phyloP scores from a whole-genome alignment of 2,888 invertebrate species.

The Drosophila mulleri region DNA sequence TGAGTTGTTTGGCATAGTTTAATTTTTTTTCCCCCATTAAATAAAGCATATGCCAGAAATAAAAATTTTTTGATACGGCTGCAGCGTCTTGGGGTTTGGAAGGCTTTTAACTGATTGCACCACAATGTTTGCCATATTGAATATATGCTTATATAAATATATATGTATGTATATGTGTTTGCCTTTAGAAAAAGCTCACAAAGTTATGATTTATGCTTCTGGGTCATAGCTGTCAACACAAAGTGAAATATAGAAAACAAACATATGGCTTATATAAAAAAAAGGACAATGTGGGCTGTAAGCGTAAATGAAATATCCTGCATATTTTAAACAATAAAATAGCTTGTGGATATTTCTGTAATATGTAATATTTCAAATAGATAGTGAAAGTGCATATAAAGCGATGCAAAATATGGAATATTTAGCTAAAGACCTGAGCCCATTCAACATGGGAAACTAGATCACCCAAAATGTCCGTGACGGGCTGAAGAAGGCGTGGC shows the following conservation, averaged over 20 bases:
- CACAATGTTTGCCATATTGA: conserved; percentile 43
- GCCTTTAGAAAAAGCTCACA: conserved; percentile 46
- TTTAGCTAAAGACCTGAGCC: too few species aligned
- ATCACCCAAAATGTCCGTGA: too few species aligned
- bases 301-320: conserved; percentile 15
- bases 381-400: too few species aligned
- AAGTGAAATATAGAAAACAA: conserved; percentile 69
- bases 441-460: background rate
- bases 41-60: conserved; percentile 28
- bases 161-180: conserved; percentile 36
- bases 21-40: conserved; percentile 30
- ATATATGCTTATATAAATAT: background rate
- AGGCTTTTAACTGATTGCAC: conserved; percentile 23
- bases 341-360: too few species aligned
- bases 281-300: background rate
- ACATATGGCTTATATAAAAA: conserved; percentile 55
- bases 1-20: conserved; percentile 19
- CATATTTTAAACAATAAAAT: background rate
- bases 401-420: too few species aligned
- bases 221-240: conserved; percentile 83
- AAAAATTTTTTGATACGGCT: conserved; percentile 29
- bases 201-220: conserved; percentile 83
- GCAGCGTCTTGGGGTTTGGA: conserved; percentile 28
- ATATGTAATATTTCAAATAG: too few species aligned
- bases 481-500: too few species aligned